A percentile compares a stretch with the other conserved stretches of the same genome.
Conservation (phyloP, 1,140 invertebrate species). For the Calliphora vicina region DNA sequence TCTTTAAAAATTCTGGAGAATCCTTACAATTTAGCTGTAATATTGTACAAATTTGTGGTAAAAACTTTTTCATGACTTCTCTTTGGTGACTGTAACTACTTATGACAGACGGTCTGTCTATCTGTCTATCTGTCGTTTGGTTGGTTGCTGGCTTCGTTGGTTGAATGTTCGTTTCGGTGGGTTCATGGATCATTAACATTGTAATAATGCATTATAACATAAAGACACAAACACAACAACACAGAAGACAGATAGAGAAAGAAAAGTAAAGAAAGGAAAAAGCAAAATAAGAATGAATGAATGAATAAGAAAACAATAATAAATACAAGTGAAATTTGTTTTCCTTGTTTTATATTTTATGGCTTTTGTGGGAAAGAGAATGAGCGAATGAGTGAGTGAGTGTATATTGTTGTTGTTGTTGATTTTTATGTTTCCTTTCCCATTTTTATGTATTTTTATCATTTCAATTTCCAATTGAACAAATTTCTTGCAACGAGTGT, state of each 20-base stretch:
- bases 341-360: not conserved
- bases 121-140: not conserved
- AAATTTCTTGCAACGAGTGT: not conserved
- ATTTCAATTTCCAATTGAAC: conserved; percentile 5
- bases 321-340: not conserved
- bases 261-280: too few species aligned
- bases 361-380: not conserved
- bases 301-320: not conserved
- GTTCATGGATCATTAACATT: conserved; percentile 10
- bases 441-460: conserved; percentile 12
- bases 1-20: too few species aligned
- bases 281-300: not conserved
- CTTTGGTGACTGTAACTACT: not conserved
- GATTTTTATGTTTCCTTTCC: not conserved
- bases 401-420: not conserved
- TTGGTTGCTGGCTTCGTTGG: not conserved
- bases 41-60: not conserved
- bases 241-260: not conserved
- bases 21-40: too few species aligned
- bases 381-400: not conserved
- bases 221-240: not conserved
- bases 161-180: not conserved
- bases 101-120: not conserved
- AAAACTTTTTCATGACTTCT: not conserved
- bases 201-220: conserved; percentile 10